Evolutionary conservation across 2,888 invertebrate species (phyloP).

Genomic region (Isotomurus palustris): DNA sequence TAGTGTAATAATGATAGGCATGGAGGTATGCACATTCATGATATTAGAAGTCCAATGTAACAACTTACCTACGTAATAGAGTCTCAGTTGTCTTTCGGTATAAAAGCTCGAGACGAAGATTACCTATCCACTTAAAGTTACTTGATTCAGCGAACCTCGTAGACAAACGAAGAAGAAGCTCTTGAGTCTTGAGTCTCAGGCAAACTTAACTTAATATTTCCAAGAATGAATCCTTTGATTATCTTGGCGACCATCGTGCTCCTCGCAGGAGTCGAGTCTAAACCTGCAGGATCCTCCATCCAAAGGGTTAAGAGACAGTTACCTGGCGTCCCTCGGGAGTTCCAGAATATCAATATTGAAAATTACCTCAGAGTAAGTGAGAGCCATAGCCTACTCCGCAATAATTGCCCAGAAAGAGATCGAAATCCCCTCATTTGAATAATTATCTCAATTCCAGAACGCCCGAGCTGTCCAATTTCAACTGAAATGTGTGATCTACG

Average conservation of each 20-base stretch:
- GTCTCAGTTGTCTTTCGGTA: too few species aligned
- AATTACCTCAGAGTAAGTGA: constrained; percentile 42
- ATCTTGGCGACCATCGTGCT: background rate
- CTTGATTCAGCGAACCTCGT: too few species aligned
- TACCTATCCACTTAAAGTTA: too few species aligned
- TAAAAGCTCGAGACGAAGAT: too few species aligned
- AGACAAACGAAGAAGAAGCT: too few species aligned
- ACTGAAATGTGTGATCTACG: constrained; percentile 44
- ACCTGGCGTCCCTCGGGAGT: constrained; percentile 37
- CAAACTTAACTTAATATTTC: too few species aligned
- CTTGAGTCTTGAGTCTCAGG: too few species aligned
- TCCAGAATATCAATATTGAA: constrained; percentile 45
- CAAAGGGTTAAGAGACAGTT: background rate
- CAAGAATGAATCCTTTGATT: background rate
- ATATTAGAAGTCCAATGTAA: too few species aligned
- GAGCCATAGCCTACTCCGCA: background rate
- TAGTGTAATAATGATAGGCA: too few species aligned
- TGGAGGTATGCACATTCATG: too few species aligned
- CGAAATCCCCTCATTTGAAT: background rate
- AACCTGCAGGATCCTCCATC: background rate
- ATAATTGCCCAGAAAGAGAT: background rate
- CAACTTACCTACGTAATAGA: too few species aligned
- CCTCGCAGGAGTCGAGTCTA: background rate
- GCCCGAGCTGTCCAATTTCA: constrained; percentile 44
- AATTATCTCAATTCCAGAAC: constrained; percentile 29